Conservation (phyloP, 2,888 invertebrate genomes). For the Melanostoma mellinum region DNA sequence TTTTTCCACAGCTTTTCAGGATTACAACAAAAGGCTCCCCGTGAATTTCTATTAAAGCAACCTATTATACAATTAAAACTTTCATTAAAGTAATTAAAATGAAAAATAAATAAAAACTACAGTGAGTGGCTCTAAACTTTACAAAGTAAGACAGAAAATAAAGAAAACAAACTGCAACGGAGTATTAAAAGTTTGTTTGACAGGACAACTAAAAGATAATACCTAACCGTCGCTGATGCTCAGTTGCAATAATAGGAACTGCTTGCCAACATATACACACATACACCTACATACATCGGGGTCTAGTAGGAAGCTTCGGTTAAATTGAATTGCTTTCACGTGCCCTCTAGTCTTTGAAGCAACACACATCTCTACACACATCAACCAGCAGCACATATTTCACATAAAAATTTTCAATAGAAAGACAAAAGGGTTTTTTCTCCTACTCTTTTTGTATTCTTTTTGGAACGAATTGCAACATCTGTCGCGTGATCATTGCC, state of each 20-base stretch:
- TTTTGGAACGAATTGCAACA: conserved; percentile 48
- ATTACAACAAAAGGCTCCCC: conserved; percentile 61
- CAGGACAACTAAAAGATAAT: conserved; percentile 53
- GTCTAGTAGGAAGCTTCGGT: conserved; percentile 47
- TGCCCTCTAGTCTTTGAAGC: conserved; percentile 48
- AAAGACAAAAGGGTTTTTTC: conserved; percentile 30
- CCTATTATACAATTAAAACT: conserved; percentile 66
- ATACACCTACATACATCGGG: conserved; percentile 22
- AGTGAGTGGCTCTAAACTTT: no score
- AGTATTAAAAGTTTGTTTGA: conserved; percentile 69
- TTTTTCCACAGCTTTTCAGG: conserved; percentile 55
- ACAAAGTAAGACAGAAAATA: not conserved
- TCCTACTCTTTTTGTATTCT: not conserved
- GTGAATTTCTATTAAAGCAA: conserved; percentile 58
- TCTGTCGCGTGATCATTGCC: conserved; percentile 54
- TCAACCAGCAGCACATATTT: not conserved
- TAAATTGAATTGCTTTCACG: conserved; percentile 66
- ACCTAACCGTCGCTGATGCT: conserved; percentile 11
- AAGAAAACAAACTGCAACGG: conserved; percentile 54
- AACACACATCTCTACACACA: conserved; percentile 10
- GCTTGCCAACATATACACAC: conserved; percentile 15
- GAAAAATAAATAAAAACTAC: conserved; percentile 18
- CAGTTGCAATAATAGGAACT: conserved; percentile 18
- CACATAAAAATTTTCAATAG: not conserved
- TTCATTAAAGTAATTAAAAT: conserved; percentile 67